These are phyloP conservation scores for Micrastur ruficollis DNA, from an alignment of 2,797 vertebrate species.

Conservation along the genomic window DNA sequence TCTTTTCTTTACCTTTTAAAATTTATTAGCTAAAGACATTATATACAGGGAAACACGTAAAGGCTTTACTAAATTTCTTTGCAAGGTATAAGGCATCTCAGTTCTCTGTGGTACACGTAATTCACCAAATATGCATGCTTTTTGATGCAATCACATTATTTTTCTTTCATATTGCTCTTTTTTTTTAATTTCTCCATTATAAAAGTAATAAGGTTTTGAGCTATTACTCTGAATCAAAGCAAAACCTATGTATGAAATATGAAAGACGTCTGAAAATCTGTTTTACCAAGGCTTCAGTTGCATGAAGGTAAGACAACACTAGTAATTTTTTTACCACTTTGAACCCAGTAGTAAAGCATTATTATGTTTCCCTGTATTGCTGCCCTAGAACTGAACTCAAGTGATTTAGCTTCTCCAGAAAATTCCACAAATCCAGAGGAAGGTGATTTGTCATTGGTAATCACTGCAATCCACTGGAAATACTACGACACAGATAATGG, in stretches of 20 bases:
- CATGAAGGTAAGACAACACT: rapidly evolving
- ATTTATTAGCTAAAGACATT: neutral
- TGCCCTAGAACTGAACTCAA: neutral
- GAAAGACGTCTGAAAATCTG: neutral
- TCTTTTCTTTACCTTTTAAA: neutral
- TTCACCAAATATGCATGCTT: neutral
- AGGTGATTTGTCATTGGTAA: neutral
- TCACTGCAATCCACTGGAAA: neutral
- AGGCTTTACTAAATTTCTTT: neutral
- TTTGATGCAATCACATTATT: neutral
- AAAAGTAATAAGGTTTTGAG: neutral
- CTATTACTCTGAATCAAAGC: neutral
- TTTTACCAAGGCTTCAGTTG: neutral
- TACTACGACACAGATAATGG: neutral
- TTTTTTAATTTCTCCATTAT: neutral
- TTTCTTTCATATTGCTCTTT: neutral
- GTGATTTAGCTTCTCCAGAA: neutral
- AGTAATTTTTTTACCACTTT: neutral
- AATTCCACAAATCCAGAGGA: neutral
- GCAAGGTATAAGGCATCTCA: neutral
- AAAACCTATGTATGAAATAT: neutral
- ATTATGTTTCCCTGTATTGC: neutral
- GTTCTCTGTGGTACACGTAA: neutral
- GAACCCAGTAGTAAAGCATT: neutral
- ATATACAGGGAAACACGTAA: neutral